Conservation (phyloP, 2,888 invertebrate genomes). For the Trachelus tabidus region DNA sequence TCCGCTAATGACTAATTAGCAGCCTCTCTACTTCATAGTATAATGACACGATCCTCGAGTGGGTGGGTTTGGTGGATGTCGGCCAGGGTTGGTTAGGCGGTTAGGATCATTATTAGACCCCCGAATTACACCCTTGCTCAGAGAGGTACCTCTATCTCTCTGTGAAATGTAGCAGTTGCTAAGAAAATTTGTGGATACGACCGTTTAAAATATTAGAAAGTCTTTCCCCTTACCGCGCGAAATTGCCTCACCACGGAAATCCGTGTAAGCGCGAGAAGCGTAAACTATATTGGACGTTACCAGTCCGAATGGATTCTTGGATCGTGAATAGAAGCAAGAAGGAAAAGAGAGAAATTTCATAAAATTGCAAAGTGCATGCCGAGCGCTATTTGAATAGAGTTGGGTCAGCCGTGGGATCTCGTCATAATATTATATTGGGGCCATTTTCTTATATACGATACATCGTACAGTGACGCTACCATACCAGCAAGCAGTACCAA, state of each 20-base stretch:
- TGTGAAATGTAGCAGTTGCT: not conserved
- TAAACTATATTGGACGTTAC: not conserved
- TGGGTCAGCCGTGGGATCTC: slow-evolving; percentile 28
- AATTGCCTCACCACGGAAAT: not conserved
- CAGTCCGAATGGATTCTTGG: not conserved
- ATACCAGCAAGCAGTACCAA: not conserved
- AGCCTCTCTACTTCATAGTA: slow-evolving; percentile 58
- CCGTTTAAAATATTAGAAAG: not conserved
- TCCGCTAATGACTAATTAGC: slow-evolving; percentile 66
- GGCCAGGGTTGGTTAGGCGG: slow-evolving; percentile 20
- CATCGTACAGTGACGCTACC: not conserved
- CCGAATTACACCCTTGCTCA: slow-evolving; percentile 44
- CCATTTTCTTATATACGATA: slow-evolving; percentile 11
- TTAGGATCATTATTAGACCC: slow-evolving; percentile 54
- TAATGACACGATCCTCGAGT: slow-evolving; percentile 57
- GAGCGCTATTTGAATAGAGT: slow-evolving; percentile 34
- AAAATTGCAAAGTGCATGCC: slow-evolving; percentile 36
- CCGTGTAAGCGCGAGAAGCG: not conserved
- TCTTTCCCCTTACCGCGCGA: not conserved
- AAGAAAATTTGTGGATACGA: not conserved
- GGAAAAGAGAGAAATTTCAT: slow-evolving; percentile 30
- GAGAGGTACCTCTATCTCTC: not conserved
- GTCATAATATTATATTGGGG: slow-evolving; percentile 12
- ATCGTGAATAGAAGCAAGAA: not conserved
- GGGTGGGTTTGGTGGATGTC: slow-evolving; percentile 19